Percentiles rank a stretch among this genome's conserved stretches.
phyloP scores from a whole-genome alignment of 2,888 invertebrate species.

The Eremobia ochroleuca region DNA sequence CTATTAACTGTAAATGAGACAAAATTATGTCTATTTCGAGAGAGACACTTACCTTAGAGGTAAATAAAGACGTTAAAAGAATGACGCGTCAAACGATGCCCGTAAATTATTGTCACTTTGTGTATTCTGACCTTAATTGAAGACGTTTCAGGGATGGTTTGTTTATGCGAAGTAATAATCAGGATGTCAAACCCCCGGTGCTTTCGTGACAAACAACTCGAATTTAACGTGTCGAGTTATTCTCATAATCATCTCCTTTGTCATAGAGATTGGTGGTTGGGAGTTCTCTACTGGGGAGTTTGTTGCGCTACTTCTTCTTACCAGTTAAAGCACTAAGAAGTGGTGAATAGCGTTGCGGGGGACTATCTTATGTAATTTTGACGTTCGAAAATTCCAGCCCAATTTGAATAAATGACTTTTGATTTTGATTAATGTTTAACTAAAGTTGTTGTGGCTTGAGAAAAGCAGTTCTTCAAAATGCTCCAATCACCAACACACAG shows the following conservation, averaged over 20 bases:
- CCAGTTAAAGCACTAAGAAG: neutral
- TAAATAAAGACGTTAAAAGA: slow-evolving; percentile 59
- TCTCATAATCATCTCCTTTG: neutral
- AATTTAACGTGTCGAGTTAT: neutral
- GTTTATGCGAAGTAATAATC: slow-evolving; percentile 33
- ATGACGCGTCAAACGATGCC: slow-evolving; percentile 46
- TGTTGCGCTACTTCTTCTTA: neutral
- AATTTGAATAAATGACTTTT: neutral
- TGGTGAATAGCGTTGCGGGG: neutral
- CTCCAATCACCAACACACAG: neutral
- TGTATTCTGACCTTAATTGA: slow-evolving; percentile 43
- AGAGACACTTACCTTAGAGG: slow-evolving; percentile 57
- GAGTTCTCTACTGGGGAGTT: neutral
- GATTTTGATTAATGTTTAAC: no score
- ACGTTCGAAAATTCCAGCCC: neutral
- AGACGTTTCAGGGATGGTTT: slow-evolving; percentile 40
- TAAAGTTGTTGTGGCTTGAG: neutral
- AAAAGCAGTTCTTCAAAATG: neutral
- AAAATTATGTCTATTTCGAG: slow-evolving; percentile 71
- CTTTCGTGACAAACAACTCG: neutral
- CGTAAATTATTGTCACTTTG: slow-evolving; percentile 56
- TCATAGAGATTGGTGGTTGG: neutral
- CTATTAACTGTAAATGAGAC: slow-evolving; percentile 70
- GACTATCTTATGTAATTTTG: neutral
- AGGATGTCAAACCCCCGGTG: slow-evolving; percentile 9